Evolutionary conservation across 2,797 vertebrate genomes (phyloP), one percentile per base, ranked within the genome.

Genomic region (Busarellus nigricollis): DNA sequence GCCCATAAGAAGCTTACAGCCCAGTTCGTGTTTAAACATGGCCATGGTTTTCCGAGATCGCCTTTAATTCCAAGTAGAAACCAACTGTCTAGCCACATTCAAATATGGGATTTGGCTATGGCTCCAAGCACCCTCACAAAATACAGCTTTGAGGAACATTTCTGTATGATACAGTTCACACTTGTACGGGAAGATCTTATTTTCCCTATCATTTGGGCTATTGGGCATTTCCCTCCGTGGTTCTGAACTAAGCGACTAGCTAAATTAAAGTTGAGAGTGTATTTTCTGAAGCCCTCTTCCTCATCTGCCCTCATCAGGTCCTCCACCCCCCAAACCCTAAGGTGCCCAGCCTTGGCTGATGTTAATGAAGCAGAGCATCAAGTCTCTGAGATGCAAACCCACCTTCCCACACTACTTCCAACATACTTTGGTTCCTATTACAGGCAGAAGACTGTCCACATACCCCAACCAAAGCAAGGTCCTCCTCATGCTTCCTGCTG

Each of bases 1-100:
- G 73, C 86, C 91, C 52, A 44, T 91, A 95, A 95, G 89, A 63
- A 93, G 89, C 90, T 95, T 95, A 93, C 6, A 16, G 83, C 87
- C 66, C 67, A 54, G 55, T 66, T 95, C 66, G 0, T 93, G 86
- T 95, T 93, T 82, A 90, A 95, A 87, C 93, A 93, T 0, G 40
- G 80, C 62, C 55, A 37, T 9, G 22, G 44, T 89, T 89, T 87
- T 67, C 69, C 87, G 71, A 88, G 61, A 72, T 91, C 5, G 2
- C 33, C 50, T 89, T 83, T 92, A 89, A 94, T 93, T 82, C 33
- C 62, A 54, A 35, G 63, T 26, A 92, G 73, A 76, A 92, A 25
- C 42, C n/a, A 93, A 76, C 31, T 78, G 62, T 86, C 93, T 88
- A 87, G 73, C 72, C 89, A 90, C 61, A 72, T 59, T 86, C 50